Percentiles rank a stretch among this genome's conserved stretches.
phyloP scores from a whole-genome alignment of 2,888 invertebrate genomes.

The Allolobophora icterica region DNA sequence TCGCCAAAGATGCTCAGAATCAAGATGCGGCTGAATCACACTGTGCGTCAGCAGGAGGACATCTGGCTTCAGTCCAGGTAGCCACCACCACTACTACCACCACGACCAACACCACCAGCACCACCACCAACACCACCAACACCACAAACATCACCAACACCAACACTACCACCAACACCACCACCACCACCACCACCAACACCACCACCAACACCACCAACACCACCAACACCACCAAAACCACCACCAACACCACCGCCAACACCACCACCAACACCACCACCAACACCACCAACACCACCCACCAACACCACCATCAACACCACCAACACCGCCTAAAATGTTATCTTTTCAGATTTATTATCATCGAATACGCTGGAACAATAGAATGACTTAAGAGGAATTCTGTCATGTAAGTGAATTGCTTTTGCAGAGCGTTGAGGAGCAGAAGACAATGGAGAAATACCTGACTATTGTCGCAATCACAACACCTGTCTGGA shows the following conservation, averaged over 20 bases:
- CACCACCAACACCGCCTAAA: no score
- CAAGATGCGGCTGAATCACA: neutral
- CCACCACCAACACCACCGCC: no score
- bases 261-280: no score
- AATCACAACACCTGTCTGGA: neutral
- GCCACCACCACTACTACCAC: neutral
- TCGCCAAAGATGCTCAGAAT: neutral
- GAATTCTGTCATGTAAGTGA: neutral
- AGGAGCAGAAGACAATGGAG: neutral
- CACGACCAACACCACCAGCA: conserved; percentile 32
- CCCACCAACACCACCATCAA: no score
- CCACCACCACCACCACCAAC: neutral
- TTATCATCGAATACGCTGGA: neutral
- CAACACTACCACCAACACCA: conserved; percentile 24
- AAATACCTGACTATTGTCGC: neutral
- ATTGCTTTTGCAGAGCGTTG: neutral
- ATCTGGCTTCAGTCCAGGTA: conserved; percentile 20
- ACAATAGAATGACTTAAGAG: neutral
- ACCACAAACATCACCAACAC: conserved; percentile 31
- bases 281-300: no score
- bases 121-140: conserved; percentile 35
- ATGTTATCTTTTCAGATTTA: no score
- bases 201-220: no score
- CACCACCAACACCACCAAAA: no score
- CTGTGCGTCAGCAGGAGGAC: neutral